Conservation (phyloP, 2,113 vertebrate species). For the Chaetodon trifascialis region DNA sequence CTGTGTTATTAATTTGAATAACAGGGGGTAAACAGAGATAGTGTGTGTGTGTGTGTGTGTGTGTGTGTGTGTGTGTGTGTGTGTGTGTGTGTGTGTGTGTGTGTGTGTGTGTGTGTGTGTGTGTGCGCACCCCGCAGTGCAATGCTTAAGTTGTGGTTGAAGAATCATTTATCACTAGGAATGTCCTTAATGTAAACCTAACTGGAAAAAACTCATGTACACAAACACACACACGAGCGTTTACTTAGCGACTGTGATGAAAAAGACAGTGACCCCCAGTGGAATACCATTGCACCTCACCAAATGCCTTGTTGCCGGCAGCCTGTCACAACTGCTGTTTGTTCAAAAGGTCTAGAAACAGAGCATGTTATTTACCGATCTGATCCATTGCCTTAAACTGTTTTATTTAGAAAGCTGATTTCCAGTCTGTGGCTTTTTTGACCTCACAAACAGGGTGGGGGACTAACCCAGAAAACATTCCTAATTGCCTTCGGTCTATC, state of each 20-base stretch:
- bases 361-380: neutral
- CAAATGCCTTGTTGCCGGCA: constrained; percentile 5
- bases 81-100: neutral
- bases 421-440: constrained; percentile 55
- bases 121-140: neutral
- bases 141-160: neutral
- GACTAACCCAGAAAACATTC: constrained; percentile 52
- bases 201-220: neutral
- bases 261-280: constrained; percentile 43
- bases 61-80: neutral
- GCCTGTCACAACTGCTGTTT: constrained; percentile 25
- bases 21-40: neutral
- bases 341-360: constrained; percentile 9
- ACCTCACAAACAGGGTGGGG: constrained; percentile 32
- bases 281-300: constrained; percentile 26
- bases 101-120: neutral
- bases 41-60: neutral
- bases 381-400: neutral
- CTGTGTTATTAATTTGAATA: constrained; percentile 12
- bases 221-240: constrained; percentile 1
- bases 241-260: constrained; percentile 48
- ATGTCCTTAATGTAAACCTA: neutral
- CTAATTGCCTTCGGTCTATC: constrained; percentile 39
- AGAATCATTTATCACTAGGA: neutral
- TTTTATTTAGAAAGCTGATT: constrained; percentile 48